Evolutionary conservation across 2,797 vertebrate species (phyloP).

Genomic region (Pseudochromis fuscus): DNA sequence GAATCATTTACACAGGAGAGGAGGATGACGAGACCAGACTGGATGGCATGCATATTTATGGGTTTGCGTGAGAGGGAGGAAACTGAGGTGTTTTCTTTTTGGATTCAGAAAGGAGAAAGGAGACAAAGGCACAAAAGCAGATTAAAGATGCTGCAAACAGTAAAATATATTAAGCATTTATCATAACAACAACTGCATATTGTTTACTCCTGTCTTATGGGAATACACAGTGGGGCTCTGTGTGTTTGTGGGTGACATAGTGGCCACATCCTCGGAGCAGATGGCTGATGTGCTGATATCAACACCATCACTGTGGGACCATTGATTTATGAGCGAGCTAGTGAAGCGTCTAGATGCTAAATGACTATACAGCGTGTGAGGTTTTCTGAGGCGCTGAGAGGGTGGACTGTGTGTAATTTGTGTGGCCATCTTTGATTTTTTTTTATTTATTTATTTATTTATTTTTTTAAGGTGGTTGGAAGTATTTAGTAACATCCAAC

Average conservation of each 20-base stretch:
- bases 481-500: constrained; percentile 8
- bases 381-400: constrained; percentile 16
- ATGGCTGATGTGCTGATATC: constrained; percentile 74
- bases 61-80: neutral
- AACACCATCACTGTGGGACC: constrained; percentile 49
- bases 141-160: constrained; percentile 21
- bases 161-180: constrained; percentile 32
- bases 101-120: neutral
- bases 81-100: neutral
- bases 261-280: constrained; percentile 59
- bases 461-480: neutral
- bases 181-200: constrained; percentile 28
- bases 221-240: constrained; percentile 26
- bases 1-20: constrained; percentile 55
- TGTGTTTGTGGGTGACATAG: constrained; percentile 34
- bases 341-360: constrained; percentile 42
- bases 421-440: neutral
- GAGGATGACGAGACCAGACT: constrained; percentile 23
- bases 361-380: constrained; percentile 30
- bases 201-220: constrained; percentile 29
- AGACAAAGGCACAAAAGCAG: constrained; percentile 4
- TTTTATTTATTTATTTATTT: no score
- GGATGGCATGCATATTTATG: constrained; percentile 42
- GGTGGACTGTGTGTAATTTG: constrained; percentile 36
- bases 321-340: constrained; percentile 66